Base-by-base conservation (phyloP, 2,113 vertebrate species). In the Lepidothrix coronata region DNA sequence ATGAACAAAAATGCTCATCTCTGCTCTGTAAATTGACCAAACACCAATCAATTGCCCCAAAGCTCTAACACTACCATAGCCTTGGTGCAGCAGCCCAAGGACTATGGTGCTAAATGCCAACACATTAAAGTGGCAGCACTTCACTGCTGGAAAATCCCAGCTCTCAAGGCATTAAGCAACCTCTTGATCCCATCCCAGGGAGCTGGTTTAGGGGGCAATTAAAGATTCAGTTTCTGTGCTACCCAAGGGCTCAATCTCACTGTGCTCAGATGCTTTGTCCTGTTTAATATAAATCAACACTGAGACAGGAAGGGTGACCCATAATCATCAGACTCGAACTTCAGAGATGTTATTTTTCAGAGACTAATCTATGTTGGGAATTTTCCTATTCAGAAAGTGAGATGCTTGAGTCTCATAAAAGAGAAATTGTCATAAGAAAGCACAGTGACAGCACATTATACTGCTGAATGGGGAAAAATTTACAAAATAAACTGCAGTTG, bases 201-300 rank as follows among this genome's bases (percentile, higher is more conserved):
- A 95, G 81, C 49, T 52, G 57, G 88, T 72, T 91, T 65, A 92
- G 70, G 59, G 74, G 88, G 72, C 15, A 68, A 85, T 97, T 90
- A 95, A 96, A 95, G 76, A 97, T 93, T 81, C 65, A 46, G 66
- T 33, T 65, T 77, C 63, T 85, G 49, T 93, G 75, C 73, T 89
- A 76, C 83, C 83, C 87, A 86, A 78, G 57, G 76, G 92, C 71
- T 95, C 23, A 83, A 21, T 92, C 77, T 93, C 83, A 90, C 37
- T 59, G 49, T 77, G 41, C 72, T 95, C 82, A 83, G 49, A 43
- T 89, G 66, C 68, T 91, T 91, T 92, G 84, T 96, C 91, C 91
- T 73, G 46, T 91, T 95, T 11, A 21, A 97, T 95, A 93, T 44
- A 97, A 97, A 96, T 93, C 93, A 95, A 44, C 8, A 2, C 46